phyloP scores from a whole-genome alignment of 2,113 vertebrate genomes.

The Ibidorhyncha struthersii region DNA sequence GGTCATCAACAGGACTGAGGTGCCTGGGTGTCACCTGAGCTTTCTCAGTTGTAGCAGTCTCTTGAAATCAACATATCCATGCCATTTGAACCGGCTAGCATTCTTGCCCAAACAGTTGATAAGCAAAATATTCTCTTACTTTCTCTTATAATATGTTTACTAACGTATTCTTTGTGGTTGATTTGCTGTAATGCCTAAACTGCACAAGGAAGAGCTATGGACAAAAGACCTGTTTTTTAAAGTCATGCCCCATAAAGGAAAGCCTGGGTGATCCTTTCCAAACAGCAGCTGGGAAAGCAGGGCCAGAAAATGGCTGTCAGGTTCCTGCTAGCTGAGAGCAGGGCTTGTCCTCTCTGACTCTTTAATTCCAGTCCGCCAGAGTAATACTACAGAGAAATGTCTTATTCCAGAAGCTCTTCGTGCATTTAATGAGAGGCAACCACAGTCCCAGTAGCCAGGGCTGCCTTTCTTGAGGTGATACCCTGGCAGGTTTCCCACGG shows the following conservation, averaged over 20 bases:
- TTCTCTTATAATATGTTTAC: background rate
- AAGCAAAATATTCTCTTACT: background rate
- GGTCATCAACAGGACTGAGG: background rate
- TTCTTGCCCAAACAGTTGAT: background rate
- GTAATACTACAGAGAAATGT: constrained; percentile 39
- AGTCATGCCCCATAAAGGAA: background rate
- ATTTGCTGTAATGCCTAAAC: background rate
- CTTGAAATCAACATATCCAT: background rate
- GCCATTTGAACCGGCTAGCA: background rate
- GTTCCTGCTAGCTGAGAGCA: constrained; percentile 22
- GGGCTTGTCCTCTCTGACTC: constrained; percentile 28
- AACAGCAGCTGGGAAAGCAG: background rate
- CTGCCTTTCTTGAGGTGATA: constrained; percentile 59
- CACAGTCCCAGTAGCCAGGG: constrained; percentile 39
- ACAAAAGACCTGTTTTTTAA: background rate
- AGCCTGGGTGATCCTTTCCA: constrained; percentile 6
- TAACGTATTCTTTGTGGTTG: background rate
- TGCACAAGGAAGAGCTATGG: background rate
- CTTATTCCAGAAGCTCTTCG: constrained; percentile 43
- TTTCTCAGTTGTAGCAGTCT: background rate
- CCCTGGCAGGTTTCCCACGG: constrained; percentile 60
- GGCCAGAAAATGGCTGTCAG: constrained; percentile 35
- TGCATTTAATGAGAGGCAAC: constrained; percentile 59
- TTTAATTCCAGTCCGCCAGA: constrained; percentile 24
- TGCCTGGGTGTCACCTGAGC: background rate